Conservation (phyloP, 2,888 invertebrate species). For the Physocephala rufipes region DNA sequence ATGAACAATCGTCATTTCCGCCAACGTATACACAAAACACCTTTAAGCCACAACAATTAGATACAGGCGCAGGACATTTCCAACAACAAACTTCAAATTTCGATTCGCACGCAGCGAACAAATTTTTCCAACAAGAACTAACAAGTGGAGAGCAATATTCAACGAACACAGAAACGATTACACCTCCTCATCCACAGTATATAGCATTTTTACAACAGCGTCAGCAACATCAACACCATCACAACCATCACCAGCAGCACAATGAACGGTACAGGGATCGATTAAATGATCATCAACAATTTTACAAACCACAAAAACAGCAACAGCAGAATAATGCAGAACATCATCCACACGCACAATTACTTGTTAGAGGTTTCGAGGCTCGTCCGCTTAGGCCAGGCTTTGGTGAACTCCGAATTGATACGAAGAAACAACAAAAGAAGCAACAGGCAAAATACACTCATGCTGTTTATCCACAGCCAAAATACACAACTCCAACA, state of each 20-base stretch:
- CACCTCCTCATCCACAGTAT: slow-evolving; percentile 64
- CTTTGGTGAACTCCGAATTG: slow-evolving; percentile 33
- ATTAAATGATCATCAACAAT: slow-evolving; percentile 42
- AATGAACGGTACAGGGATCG: slow-evolving; percentile 44
- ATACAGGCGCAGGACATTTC: slow-evolving; percentile 39
- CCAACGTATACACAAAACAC: slow-evolving; percentile 44
- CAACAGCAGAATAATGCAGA: slow-evolving; percentile 41
- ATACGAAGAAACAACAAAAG: slow-evolving; percentile 25
- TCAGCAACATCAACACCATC: slow-evolving; percentile 55
- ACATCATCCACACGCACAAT: slow-evolving; percentile 43
- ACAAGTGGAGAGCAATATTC: slow-evolving; percentile 34
- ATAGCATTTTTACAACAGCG: slow-evolving; percentile 63
- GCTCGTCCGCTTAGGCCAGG: slow-evolving; percentile 46
- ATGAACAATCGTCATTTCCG: slow-evolving; percentile 44
- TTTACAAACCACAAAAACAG: slow-evolving; percentile 35
- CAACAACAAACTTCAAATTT: slow-evolving; percentile 36
- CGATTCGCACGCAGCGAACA: slow-evolving; percentile 43
- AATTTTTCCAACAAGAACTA: slow-evolving; percentile 42
- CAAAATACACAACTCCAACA: slow-evolving; percentile 43
- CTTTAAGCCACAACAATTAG: slow-evolving; percentile 47
- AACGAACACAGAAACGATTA: slow-evolving; percentile 53
- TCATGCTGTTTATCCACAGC: slow-evolving; percentile 49
- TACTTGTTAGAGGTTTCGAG: slow-evolving; percentile 39
- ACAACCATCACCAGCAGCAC: slow-evolving; percentile 47
- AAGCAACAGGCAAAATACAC: slow-evolving; percentile 48